Evolutionary conservation across 2,113 vertebrate species (phyloP).

Genomic region (Probosciger aterrimus): DNA sequence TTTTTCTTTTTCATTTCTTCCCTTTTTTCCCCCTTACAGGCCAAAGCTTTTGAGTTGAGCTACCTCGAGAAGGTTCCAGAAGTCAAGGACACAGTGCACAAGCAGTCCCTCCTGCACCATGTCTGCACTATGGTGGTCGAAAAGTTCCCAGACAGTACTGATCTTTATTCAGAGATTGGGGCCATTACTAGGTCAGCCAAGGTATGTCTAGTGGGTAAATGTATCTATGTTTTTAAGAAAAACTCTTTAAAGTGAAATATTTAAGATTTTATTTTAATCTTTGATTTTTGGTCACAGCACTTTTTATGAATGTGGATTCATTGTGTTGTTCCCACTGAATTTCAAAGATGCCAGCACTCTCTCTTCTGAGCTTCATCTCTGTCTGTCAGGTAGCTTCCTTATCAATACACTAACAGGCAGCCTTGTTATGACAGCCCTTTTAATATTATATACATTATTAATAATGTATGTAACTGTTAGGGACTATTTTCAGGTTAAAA

Average conservation of each 20-base stretch:
- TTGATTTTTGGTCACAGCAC: not conserved
- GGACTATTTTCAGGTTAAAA: not conserved
- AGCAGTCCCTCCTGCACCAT: conserved; percentile 95
- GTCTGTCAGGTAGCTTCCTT: not conserved
- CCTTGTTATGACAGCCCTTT: not conserved
- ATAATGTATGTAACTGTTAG: not conserved
- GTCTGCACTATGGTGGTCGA: conserved; percentile 94
- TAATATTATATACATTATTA: not conserved
- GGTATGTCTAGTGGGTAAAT: conserved; percentile 69
- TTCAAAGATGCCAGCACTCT: not conserved
- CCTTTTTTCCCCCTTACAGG: conserved; percentile 65
- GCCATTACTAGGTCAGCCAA: conserved; percentile 95
- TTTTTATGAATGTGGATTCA: not conserved
- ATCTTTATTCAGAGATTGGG: conserved; percentile 96
- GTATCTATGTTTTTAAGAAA: not conserved
- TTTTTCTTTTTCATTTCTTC: not conserved
- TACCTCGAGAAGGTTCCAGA: conserved; percentile 99
- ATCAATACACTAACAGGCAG: not conserved
- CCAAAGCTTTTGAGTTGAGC: conserved; percentile 96
- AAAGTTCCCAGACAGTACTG: conserved; percentile 94
- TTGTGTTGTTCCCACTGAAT: not conserved
- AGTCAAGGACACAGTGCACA: conserved; percentile 98
- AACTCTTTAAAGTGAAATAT: not conserved
- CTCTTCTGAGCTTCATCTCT: not conserved
- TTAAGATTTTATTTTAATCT: not conserved